Conservation (phyloP, 2,888 invertebrate genomes). For the Nymphalis urticae region DNA sequence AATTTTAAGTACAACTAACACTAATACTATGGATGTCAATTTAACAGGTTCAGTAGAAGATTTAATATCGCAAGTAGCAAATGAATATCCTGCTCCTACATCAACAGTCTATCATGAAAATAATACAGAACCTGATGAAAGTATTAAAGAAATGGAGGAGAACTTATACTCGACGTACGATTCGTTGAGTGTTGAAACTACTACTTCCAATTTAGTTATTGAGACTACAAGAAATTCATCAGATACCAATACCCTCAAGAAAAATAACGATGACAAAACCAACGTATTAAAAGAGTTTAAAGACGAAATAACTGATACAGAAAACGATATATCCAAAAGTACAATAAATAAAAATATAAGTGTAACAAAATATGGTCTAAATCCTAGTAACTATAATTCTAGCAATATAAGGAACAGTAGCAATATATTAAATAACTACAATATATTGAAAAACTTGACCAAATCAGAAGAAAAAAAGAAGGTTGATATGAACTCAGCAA, state of each 20-base stretch:
- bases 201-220: slow-evolving; percentile 26
- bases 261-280: slow-evolving; percentile 10
- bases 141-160: slow-evolving; percentile 46
- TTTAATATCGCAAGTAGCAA: slow-evolving; percentile 74
- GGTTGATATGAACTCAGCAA: background rate
- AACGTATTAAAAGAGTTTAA: slow-evolving; percentile 10
- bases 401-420: background rate
- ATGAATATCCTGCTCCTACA: slow-evolving; percentile 46
- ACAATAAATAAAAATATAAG: background rate
- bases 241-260: background rate
- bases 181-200: slow-evolving; percentile 25
- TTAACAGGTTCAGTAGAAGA: slow-evolving; percentile 75
- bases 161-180: slow-evolving; percentile 40
- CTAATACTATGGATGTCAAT: slow-evolving; percentile 62
- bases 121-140: slow-evolving; percentile 28
- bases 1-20: slow-evolving; percentile 30
- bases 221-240: slow-evolving; percentile 27
- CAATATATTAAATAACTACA: background rate
- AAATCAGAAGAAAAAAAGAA: slow-evolving; percentile 1
- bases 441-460: background rate
- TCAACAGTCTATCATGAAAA: slow-evolving; percentile 28
- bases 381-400: slow-evolving; percentile 6
- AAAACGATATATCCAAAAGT: slow-evolving; percentile 3
- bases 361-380: background rate
- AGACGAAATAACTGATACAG: slow-evolving; percentile 1